Evolutionary conservation across 2,888 invertebrate species (phyloP).

Genomic region (Pammene fasciana): DNA sequence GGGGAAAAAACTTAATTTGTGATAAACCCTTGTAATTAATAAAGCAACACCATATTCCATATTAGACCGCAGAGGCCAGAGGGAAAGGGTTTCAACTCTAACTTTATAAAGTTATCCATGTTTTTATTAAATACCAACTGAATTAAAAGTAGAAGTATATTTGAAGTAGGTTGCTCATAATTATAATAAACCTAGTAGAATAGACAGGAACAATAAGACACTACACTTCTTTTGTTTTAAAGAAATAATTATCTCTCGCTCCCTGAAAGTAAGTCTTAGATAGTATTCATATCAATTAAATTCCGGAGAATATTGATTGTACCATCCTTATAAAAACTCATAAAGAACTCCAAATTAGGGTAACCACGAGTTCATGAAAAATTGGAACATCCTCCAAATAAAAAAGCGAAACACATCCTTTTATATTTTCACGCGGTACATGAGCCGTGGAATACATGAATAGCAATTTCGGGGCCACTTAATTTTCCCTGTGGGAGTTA

Average conservation of each 20-base stretch:
- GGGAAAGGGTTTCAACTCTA: too few species aligned
- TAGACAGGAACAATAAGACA: neutral
- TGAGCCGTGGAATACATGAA: slow-evolving; percentile 50
- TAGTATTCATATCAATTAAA: neutral
- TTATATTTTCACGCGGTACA: slow-evolving; percentile 45
- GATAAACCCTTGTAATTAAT: too few species aligned
- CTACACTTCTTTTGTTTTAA: neutral
- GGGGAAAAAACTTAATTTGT: too few species aligned
- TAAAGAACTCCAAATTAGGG: slow-evolving; percentile 6
- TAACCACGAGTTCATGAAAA: slow-evolving; percentile 36
- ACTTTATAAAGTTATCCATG: too few species aligned
- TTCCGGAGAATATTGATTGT: neutral
- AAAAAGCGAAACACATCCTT: slow-evolving; percentile 44
- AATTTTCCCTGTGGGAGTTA: slow-evolving; percentile 49
- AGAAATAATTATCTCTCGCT: neutral
- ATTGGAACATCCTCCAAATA: slow-evolving; percentile 42
- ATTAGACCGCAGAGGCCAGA: too few species aligned
- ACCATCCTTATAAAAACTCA: neutral
- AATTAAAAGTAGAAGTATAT: too few species aligned
- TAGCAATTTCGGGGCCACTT: slow-evolving; percentile 51
- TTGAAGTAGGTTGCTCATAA: too few species aligned
- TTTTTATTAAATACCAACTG: too few species aligned
- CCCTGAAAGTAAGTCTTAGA: too few species aligned
- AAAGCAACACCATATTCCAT: too few species aligned
- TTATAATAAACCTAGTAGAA: too few species aligned